Evolutionary conservation across 1,140 invertebrate species (phyloP), one percentile per base, ranked within the genome.

Genomic region (Ooceraea biroi): DNA sequence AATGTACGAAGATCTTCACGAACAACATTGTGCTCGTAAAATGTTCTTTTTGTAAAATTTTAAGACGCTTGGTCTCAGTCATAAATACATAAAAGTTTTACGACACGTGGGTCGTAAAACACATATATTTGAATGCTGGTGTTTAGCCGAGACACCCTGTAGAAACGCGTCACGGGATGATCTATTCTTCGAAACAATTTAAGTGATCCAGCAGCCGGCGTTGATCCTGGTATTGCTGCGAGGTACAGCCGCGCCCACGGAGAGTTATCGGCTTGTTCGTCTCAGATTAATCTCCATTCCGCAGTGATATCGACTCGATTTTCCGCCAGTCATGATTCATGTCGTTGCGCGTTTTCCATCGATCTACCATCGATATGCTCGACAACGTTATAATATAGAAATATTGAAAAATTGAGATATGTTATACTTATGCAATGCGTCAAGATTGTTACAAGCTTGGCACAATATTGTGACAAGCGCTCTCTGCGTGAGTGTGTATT

Each of bases 121-220:
- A 48, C 30, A 36, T 4, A 5, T 44, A 55, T 71, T 58, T 5
- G 46, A 50, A 30, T 22, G 63, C 57, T 50, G 4, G 11, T 17
- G 0, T 57, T 80, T 80, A 46, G 36, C 36, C 58, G 30, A 50
- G 74, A 80, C 76, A 80, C 61, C 73, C 55, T 17, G 61, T 36
- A 52, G 71, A 71, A 77, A 52, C 7, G 27, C 57, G 25, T 41
- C 50, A 22, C 36, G 27, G 25, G 68, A 66, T 41, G 58, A 83
- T 73, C 46, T 60, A 46, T 85, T 88, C 86, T 36, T 30, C 69
- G 86, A 88, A 88, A 88, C 83, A 57, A 78, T 88, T 82, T 85
- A 12, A 80, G 52, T 44, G 84, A 71, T 52, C 65, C 52, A n/a
- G 22, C 61, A 58, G 46, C 11, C 11, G 55, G 52, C 3, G 65